These are phyloP conservation scores for Tenebrosternarchus preto DNA, from an alignment of 2,113 vertebrate genomes.

Conservation along the genomic window DNA sequence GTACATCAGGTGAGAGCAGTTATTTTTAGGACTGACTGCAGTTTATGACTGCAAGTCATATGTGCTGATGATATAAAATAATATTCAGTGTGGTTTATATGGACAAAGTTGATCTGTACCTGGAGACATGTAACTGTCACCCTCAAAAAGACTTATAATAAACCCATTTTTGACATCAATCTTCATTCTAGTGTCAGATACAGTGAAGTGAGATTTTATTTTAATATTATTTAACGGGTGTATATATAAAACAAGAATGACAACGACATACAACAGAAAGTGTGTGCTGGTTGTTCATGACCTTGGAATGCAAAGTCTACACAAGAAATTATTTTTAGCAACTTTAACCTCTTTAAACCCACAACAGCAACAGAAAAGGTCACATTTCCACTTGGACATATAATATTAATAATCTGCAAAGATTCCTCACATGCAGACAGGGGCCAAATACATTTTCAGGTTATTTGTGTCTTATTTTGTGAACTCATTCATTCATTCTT, in stretches of 20 bases:
- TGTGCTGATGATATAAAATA: slow-evolving; percentile 11
- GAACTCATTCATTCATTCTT: neutral
- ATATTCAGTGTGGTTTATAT: slow-evolving; percentile 16
- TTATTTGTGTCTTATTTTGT: neutral
- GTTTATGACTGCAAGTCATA: neutral
- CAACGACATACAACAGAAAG: neutral
- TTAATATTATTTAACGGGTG: too few relatives aligned
- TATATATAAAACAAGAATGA: neutral
- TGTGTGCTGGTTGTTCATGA: too few relatives aligned
- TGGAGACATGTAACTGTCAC: neutral
- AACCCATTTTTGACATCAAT: neutral
- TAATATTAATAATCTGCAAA: neutral
- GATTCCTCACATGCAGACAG: neutral
- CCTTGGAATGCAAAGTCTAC: neutral
- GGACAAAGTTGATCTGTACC: slow-evolving; percentile 2
- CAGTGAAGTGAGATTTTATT: too few relatives aligned
- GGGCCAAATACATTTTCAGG: neutral
- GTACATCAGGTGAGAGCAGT: neutral
- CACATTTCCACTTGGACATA: slow-evolving; percentile 7
- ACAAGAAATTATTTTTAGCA: neutral
- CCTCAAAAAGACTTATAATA: neutral
- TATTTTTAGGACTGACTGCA: neutral
- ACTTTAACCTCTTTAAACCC: neutral
- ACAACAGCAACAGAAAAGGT: neutral
- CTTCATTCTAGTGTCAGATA: too few relatives aligned